phyloP scores from a whole-genome alignment of 2,797 vertebrate genomes.

The Gambelia wislizenii region DNA sequence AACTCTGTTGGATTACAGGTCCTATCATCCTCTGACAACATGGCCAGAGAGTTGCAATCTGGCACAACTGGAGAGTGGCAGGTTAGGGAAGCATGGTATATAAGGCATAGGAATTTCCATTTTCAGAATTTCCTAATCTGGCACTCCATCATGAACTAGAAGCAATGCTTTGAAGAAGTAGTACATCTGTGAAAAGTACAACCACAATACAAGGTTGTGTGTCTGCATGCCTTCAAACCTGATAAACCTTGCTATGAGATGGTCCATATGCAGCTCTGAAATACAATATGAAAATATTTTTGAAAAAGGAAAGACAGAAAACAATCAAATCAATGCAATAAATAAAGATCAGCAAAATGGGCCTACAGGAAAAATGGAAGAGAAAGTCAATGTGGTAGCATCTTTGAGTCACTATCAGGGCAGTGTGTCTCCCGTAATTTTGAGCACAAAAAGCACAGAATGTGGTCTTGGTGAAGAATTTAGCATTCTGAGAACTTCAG shows the following conservation, averaged over 20 bases:
- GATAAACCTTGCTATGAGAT: not conserved
- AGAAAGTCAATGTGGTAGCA: not conserved
- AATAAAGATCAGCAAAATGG: not conserved
- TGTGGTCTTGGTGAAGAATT: not conserved
- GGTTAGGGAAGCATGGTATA: not conserved
- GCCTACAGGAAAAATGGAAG: not conserved
- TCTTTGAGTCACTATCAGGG: not conserved
- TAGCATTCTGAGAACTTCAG: not conserved
- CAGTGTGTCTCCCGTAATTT: not conserved
- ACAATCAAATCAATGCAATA: not conserved
- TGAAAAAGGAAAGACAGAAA: not conserved
- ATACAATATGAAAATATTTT: not conserved
- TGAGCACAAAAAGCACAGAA: not conserved
- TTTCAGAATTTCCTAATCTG: not conserved
- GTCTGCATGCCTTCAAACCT: not conserved
- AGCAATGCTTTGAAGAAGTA: not conserved
- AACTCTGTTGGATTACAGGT: not conserved
- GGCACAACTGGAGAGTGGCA: not conserved
- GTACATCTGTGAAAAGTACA: not conserved
- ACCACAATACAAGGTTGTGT: not conserved
- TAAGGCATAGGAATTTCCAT: not conserved
- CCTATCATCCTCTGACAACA: not conserved
- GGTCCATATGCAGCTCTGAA: not conserved
- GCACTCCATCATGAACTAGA: not conserved
- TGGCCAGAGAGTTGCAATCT: not conserved